Evolutionary conservation across 2,113 vertebrate species (phyloP), one percentile per base, ranked within the genome.

Genomic region (Xiphophorus maculatus): DNA sequence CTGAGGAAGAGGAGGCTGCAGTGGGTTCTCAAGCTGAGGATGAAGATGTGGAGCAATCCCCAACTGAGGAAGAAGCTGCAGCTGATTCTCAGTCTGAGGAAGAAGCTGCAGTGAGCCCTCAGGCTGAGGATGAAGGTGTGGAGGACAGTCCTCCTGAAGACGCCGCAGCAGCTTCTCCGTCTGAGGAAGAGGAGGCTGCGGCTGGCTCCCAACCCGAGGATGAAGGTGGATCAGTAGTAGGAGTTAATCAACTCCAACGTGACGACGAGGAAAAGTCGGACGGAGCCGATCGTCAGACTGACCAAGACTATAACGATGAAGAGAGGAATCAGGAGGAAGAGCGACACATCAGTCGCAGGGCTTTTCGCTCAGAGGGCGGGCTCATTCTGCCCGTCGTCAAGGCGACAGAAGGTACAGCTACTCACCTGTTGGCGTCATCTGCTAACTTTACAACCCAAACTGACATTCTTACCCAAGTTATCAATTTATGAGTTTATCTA

Each of bases 321-420:
- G 63, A 37, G 17, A 28, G 14, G 6, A 14, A 28, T 4, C 30
- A 19, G 30, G 29, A 22, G 9, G 27, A 54, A 12, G 63, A 58
- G 11, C 32, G 10, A 58, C 80, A 80, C 66, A 73, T 90, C 66
- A 79, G 60, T 44, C 72, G 63, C n/a, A 88, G 88, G 84, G 71
- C 80, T 58, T 74, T 65, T 68, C 69, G 25, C 61, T 92, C 91
- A 7, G 82, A 83, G 27, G 88, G 80, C 1, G 64, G 69, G 25
- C 65, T 81, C 9, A 33, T 74, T n/a, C 6, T 84, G 30, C 60
- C 76, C 5, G 63, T 66, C 14, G 4, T 17, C 62, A 64, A 71
- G 17, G 60, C 66, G 32, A 73, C 51, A 10, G 71, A 33, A 37
- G 35, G 35, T 37, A 37, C 35, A 37, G 11, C 35, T 37, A 11